Base-by-base conservation (phyloP, 2,797 vertebrate species). In the Aplochiton taeniatus region DNA sequence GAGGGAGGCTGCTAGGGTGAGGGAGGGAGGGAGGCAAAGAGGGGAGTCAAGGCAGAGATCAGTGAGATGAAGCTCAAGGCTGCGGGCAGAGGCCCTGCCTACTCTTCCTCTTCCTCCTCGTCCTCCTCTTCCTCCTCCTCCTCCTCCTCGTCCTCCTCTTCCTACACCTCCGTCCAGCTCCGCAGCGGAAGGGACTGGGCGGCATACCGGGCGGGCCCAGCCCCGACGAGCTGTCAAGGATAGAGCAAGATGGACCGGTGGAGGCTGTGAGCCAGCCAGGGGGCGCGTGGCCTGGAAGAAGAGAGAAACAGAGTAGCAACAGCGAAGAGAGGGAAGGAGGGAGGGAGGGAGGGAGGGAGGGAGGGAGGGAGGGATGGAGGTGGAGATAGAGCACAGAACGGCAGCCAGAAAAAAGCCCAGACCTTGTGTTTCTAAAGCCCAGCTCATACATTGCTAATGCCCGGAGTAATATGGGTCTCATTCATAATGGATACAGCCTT, bases 391-490 rank as follows among this genome's bases (percentile, higher is more conserved):
- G n/a, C 1, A n/a, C 4, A 8, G 50, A 46, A 51, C 78, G 65
- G 79, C 69, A 82, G 74, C 74, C 43, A 56, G 17, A 45, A 4
- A 82, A 79, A 83, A 79, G 16, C 69, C 77, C 75, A 86, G 85
- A 85, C 83, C 84, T 71, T 70, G 88, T 88, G 85, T 87, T 92
- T 84, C 88, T 83, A 85, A 87, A 87, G 87, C 89, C 87, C 88
- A 88, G 78, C 89, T 92, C 89, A 90, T 91, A 89, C 91, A 92
- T 92, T 90, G 88, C 85, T 92, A 91, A 91, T 91, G 90, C 83
- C 82, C 53, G 70, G 83, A 91, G 90, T 90, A 89, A 90, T 90
- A 87, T 88, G 81, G 88, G 89, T 89, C 87, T 91, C 91, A 91
- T 92, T 90, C 89, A 92, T 92, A 90, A 91, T 91, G 87, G 85